Base-by-base conservation (phyloP, 2,113 vertebrate species). In the Paracanthobrama guichenoti region DNA sequence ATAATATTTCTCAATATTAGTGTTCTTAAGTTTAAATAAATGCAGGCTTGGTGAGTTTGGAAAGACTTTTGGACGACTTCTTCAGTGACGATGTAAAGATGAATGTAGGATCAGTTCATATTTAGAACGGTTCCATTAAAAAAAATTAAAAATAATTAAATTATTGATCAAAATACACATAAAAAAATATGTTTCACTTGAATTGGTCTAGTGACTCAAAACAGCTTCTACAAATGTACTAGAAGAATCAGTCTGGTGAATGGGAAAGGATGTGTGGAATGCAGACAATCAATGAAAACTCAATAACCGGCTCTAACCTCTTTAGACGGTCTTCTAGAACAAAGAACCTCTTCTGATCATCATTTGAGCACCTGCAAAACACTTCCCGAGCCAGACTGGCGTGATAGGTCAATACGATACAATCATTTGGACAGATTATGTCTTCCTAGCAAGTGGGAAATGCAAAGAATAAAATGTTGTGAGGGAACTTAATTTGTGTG, bases 291-390 rank as follows among this genome's bases (percentile, higher is more conserved):
- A 79, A 84, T 62, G 84, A 86, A 78, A 89, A 89, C 86, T 89
- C 81, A 20, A 91, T 88, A 86, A 67, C 73, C 73, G 42, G 78
- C 83, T 84, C 71, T 86, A 87, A 84, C 57, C 75, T 84, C 60
- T 55, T 39, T 85, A 73, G 60, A 55, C 83, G 82, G 81, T 83
- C 85, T 83, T 71, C 22, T 79, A 24, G 62, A 84, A 84, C 85
- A 88, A 78, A 85, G 59, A 83, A 66, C 71, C 59, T 75, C 81
- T 85, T 79, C 79, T 87, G 79, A 82, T 71, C 67, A 67, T 82
- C 81, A 83, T 83, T 75, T 86, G 79, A 79, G 62, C 87, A 84
- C 62, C 84, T 83, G 12, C 50, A 79, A 64, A 44, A 39, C 39
- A 77, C 31, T 77, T 77, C 16, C 2, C 1, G 8, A 64, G 13